phyloP scores from a whole-genome alignment of 2,113 vertebrate species.

The Odocoileus virginianus region DNA sequence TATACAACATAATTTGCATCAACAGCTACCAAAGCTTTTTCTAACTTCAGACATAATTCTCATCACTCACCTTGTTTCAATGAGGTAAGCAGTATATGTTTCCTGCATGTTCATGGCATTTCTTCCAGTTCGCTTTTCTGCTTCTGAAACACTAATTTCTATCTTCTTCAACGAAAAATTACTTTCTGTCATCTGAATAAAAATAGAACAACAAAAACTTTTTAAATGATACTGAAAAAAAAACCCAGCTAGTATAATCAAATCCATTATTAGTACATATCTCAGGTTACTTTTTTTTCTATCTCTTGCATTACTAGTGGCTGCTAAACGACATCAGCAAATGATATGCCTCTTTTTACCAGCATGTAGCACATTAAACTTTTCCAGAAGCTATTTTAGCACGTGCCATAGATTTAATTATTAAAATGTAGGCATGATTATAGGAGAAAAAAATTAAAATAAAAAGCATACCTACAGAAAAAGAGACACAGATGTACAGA shows the following conservation, averaged over 20 bases:
- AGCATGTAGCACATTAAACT: background rate
- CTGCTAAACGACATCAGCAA: background rate
- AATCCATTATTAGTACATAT: background rate
- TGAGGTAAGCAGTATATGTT: conserved; percentile 95
- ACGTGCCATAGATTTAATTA: background rate
- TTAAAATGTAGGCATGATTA: background rate
- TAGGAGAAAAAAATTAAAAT: background rate
- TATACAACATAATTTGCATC: background rate
- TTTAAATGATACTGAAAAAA: conserved; percentile 1
- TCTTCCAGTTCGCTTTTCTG: conserved; percentile 93
- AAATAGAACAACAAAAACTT: conserved; percentile 33
- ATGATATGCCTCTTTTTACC: background rate
- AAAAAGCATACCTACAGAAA: background rate
- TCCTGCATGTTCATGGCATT: conserved; percentile 95
- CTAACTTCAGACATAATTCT: background rate
- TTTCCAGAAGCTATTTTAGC: background rate
- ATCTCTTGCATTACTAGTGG: background rate
- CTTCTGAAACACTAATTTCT: conserved; percentile 95
- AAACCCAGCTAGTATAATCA: background rate
- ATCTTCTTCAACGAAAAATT: conserved; percentile 87
- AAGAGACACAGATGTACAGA: too few species aligned
- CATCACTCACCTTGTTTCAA: conserved; percentile 90
- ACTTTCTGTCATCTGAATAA: conserved; percentile 85
- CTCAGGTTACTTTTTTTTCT: background rate
- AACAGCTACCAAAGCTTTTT: background rate